Percentiles rank a stretch among this genome's conserved stretches.
phyloP scores from a whole-genome alignment of 2,888 invertebrate genomes.

The Hermodice carunculata region DNA sequence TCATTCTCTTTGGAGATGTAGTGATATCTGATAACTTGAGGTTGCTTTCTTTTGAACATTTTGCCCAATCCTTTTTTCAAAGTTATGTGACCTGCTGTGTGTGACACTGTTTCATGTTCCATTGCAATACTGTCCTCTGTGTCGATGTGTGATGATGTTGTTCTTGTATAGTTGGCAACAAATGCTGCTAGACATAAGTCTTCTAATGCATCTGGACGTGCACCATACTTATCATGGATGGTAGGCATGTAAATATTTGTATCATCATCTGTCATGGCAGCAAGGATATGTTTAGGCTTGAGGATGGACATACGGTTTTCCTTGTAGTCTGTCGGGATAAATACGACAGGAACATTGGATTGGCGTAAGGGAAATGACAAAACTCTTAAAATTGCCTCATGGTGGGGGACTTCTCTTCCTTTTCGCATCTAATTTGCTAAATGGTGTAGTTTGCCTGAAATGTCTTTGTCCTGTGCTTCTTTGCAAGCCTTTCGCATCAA shows the following conservation, averaged over 20 bases:
- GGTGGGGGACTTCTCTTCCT: not conserved
- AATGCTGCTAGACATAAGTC: no score
- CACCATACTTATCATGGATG: no score
- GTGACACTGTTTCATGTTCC: not conserved
- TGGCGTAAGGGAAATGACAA: not conserved
- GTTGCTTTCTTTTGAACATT: not conserved
- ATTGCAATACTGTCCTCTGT: not conserved
- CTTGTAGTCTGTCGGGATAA: not conserved
- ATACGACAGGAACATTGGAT: not conserved
- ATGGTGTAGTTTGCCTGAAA: not conserved
- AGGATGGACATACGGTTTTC: not conserved
- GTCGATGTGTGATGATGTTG: not conserved
- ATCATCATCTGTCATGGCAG: no score
- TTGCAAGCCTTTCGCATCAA: not conserved
- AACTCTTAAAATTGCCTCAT: not conserved
- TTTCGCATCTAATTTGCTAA: not conserved
- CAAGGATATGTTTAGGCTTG: not conserved
- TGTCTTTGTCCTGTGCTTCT: not conserved
- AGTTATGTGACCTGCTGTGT: not conserved
- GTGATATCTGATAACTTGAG: not conserved
- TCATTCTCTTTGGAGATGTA: not conserved
- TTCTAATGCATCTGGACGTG: not conserved
- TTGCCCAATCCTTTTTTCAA: not conserved
- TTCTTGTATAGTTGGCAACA: not conserved
- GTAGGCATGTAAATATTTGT: no score